phyloP scores from a whole-genome alignment of 2,797 vertebrate species.

The Chiroxiphia lanceolata region DNA sequence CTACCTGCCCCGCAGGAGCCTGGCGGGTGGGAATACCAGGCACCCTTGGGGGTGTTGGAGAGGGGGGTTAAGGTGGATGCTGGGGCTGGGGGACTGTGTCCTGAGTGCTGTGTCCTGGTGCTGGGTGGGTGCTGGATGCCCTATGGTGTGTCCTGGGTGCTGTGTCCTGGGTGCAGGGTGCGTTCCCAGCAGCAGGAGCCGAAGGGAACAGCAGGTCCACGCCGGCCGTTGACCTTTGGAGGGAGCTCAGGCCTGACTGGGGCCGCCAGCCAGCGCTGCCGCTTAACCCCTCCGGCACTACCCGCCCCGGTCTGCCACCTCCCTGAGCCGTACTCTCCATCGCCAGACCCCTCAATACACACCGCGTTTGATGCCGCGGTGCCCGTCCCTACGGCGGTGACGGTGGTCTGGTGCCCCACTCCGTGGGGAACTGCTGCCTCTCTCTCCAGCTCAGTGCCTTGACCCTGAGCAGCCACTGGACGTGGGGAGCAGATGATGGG shows the following conservation, averaged over 20 bases:
- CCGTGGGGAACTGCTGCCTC: not conserved
- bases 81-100: not conserved
- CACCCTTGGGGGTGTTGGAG: not conserved
- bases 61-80: not conserved
- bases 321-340: not conserved
- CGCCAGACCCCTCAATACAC: not conserved
- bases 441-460: not conserved
- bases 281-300: not conserved
- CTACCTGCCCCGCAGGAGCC: not conserved
- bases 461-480: not conserved
- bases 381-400: accelerated
- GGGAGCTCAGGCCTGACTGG: not conserved
- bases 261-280: not conserved
- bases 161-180: not conserved
- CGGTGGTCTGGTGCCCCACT: not conserved
- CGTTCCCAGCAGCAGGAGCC: not conserved
- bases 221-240: constrained; percentile 1
- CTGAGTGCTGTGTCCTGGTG: not conserved
- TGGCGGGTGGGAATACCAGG: not conserved
- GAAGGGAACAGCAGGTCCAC: not conserved
- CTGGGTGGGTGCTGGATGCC: not conserved
- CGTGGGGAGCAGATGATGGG: not conserved
- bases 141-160: not conserved
- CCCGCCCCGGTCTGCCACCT: not conserved
- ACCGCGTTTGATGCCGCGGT: not conserved